A percentile compares a stretch with the other conserved stretches of the same genome.
phyloP scores from a whole-genome alignment of 2,797 vertebrate species.

The Dicrostonyx torquatus region DNA sequence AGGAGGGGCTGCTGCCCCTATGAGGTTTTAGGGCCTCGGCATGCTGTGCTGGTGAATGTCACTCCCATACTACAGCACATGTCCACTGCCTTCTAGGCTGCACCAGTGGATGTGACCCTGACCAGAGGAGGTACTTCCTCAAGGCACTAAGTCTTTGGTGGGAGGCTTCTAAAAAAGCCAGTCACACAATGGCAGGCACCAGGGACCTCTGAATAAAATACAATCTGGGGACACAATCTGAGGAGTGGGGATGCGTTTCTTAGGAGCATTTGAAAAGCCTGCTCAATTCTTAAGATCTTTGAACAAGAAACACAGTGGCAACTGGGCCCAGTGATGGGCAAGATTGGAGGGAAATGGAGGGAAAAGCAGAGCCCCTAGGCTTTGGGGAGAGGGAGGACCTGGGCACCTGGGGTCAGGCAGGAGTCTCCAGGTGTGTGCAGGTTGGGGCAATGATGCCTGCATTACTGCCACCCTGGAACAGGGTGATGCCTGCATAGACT shows the following conservation, averaged over 20 bases:
- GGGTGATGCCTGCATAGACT: neutral
- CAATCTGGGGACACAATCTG: accelerated
- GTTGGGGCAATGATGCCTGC: neutral
- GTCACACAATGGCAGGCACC: neutral
- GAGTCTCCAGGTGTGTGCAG: neutral
- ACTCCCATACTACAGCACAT: accelerated
- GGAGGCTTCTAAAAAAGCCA: neutral
- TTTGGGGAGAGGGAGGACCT: neutral
- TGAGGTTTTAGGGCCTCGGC: neutral
- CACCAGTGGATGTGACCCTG: accelerated
- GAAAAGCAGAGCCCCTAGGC: neutral
- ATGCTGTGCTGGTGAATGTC: no score
- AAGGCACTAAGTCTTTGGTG: neutral
- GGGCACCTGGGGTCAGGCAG: neutral
- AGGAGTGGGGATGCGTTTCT: accelerated
- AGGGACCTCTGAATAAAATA: neutral
- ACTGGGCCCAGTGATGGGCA: accelerated
- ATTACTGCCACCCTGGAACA: neutral
- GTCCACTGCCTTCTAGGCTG: neutral
- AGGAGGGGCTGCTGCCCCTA: no score
- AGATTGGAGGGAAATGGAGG: neutral
- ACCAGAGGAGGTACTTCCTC: no score
- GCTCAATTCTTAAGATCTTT: neutral
- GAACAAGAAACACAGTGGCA: neutral
- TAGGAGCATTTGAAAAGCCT: neutral